Evolutionary conservation across 2,888 invertebrate species (phyloP).

Genomic region (Griposia aprilina): DNA sequence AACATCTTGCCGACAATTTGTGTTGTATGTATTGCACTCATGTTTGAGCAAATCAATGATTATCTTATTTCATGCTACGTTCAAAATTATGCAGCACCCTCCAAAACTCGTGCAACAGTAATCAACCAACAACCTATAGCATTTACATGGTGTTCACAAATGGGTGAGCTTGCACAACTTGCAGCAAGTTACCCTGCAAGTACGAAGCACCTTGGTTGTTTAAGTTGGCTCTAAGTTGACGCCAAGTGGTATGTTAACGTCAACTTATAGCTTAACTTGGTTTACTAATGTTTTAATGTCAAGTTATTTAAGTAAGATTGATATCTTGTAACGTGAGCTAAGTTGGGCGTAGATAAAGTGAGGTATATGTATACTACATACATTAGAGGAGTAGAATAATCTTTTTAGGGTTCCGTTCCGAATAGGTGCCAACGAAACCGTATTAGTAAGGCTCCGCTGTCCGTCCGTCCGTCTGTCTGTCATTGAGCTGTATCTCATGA

Average conservation of each 20-base stretch:
- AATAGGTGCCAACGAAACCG: too few species aligned
- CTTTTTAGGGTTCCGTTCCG: too few species aligned
- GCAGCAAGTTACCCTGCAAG: conserved; percentile 14
- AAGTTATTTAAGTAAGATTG: conserved; percentile 15
- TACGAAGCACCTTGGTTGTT: conserved; percentile 18
- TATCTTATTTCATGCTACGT: too few species aligned
- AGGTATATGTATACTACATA: too few species aligned
- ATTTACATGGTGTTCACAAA: conserved; percentile 46
- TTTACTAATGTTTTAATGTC: conserved; percentile 4
- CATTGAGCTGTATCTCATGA: too few species aligned
- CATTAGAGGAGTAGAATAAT: too few species aligned
- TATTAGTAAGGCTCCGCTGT: too few species aligned
- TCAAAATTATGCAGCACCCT: background rate
- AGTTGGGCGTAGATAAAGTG: background rate
- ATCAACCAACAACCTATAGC: conserved; percentile 15
- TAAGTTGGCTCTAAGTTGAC: conserved; percentile 42
- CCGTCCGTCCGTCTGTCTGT: too few species aligned
- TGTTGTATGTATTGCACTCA: too few species aligned
- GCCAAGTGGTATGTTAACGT: conserved; percentile 7
- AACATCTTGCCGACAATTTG: too few species aligned
- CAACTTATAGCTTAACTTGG: conserved; percentile 10
- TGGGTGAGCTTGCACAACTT: conserved; percentile 29
- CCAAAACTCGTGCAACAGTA: conserved; percentile 4
- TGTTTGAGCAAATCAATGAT: too few species aligned
- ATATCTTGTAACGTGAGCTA: background rate